A percentile compares a stretch with the other conserved stretches of the same genome.
Conservation (phyloP, 2,888 invertebrate genomes). For the Dynastes grantii region DNA sequence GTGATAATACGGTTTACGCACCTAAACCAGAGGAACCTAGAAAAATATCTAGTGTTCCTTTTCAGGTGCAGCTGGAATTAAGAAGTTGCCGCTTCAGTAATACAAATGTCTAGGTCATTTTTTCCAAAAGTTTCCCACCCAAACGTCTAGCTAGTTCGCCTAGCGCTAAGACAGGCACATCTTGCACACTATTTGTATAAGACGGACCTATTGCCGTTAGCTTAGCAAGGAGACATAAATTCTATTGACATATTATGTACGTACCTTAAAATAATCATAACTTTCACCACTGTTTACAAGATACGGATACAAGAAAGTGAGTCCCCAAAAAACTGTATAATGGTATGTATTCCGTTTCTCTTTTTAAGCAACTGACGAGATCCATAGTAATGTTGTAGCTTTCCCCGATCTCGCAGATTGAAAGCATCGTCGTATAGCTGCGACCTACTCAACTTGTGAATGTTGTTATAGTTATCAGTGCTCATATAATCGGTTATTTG, state of each 20-base stretch:
- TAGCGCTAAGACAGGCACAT: too few species aligned
- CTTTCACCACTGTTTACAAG: constrained; percentile 36
- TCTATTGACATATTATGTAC: background rate
- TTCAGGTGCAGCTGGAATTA: too few species aligned
- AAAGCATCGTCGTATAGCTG: constrained; percentile 74
- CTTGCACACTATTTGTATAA: too few species aligned
- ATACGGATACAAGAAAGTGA: constrained; percentile 53
- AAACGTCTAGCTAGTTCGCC: too few species aligned
- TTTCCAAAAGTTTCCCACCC: too few species aligned
- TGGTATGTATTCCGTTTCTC: constrained; percentile 77
- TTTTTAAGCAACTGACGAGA: constrained; percentile 74
- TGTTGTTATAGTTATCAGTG: constrained; percentile 66
- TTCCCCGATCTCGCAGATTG: constrained; percentile 74
- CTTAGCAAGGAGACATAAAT: background rate
- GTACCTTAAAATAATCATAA: constrained; percentile 52
- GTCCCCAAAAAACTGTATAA: constrained; percentile 70
- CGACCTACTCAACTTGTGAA: constrained; percentile 74
- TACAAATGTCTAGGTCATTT: too few species aligned
- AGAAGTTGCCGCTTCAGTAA: too few species aligned
- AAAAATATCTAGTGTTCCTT: too few species aligned
- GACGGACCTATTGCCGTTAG: too few species aligned
- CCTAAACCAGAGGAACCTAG: too few species aligned
- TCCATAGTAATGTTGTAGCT: constrained; percentile 73
- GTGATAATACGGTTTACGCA: too few species aligned
- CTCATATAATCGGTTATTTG: constrained; percentile 70